Evolutionary conservation across 2,888 invertebrate genomes (phyloP), one percentile per base, ranked within the genome.

Genomic region (Ophion ventricosus): DNA sequence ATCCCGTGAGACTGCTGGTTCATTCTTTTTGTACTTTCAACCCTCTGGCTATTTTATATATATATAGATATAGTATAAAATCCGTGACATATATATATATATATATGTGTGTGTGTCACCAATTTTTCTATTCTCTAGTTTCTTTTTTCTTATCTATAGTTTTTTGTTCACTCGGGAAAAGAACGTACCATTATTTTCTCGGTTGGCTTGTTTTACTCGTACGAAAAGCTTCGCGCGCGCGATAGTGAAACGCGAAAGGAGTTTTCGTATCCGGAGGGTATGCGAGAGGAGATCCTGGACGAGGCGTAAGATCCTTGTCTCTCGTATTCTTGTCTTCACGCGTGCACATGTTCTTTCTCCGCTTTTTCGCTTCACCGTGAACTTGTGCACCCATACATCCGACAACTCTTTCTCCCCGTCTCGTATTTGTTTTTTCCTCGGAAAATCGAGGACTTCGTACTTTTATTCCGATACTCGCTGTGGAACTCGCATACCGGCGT

Each of bases 401-500:
- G 78, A 64, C 40, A 57, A 56, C 14, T 64, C 56, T 56, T 79
- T 25, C 29, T 77, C 17, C 7, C 25, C 20, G 1, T 64, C 49
- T 29, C 43, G 23, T 25, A 25, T 70, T 56, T 54, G 43, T 79
- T 57, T 43, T 56, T 40, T 64, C 4, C 49, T 49, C 49, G 49
- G 49, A 49, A 49, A 54, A 43, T 56, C 64, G 79, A 56, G 64
- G 63, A n/a, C 40, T 54, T 72, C 35, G 72, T 54, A 40, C 70
- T 79, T 72, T 72, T 79, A 57, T 79, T 72, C 64, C 72, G 72
- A 79, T 79, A 61, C 61, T 64, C 61, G 63, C 61, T 63, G 25
- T 70, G 59, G 61, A 29, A 70, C 26, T 20, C 49, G n/a, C 20
- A 23, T 23, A 35, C 35, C 61, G 25, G 23, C n/a, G 8, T 54